Evolutionary conservation across 2,113 vertebrate genomes (phyloP).

Genomic region (Lathamus discolor): DNA sequence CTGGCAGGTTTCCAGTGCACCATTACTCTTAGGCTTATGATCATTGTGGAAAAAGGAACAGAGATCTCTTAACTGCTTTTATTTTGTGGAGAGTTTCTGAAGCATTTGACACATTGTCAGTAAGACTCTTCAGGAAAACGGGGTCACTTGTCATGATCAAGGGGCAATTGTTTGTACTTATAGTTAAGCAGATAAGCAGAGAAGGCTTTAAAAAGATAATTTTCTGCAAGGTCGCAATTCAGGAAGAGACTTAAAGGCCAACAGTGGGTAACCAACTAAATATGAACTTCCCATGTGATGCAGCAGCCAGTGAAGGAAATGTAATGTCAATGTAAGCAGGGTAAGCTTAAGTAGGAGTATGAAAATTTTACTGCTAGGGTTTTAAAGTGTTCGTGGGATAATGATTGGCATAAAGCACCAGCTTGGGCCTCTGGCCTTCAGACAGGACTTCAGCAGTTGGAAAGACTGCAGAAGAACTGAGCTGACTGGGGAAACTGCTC

Average conservation of each 20-base stretch:
- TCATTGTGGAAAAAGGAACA: neutral
- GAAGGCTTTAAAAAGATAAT: neutral
- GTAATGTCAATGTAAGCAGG: fast-evolving
- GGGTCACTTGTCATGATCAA: neutral
- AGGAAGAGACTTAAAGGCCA: neutral
- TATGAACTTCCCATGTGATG: fast-evolving
- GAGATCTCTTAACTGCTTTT: neutral
- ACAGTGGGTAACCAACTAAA: neutral
- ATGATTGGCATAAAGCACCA: neutral
- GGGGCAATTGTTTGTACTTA: neutral
- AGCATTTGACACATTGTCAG: neutral
- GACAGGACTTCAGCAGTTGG: neutral
- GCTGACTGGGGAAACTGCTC: neutral
- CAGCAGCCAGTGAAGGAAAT: neutral
- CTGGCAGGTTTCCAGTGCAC: neutral
- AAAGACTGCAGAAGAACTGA: neutral
- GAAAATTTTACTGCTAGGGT: neutral
- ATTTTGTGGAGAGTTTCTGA: neutral
- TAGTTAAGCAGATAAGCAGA: neutral
- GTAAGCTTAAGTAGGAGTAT: neutral
- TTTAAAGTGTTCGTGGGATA: neutral
- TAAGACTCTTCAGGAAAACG: neutral
- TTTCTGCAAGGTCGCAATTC: neutral
- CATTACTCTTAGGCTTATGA: neutral
- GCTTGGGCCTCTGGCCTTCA: neutral